Evolutionary conservation across 1,140 invertebrate genomes (phyloP), one percentile per base, ranked within the genome.

Genomic region (Lepidurus couesii): DNA sequence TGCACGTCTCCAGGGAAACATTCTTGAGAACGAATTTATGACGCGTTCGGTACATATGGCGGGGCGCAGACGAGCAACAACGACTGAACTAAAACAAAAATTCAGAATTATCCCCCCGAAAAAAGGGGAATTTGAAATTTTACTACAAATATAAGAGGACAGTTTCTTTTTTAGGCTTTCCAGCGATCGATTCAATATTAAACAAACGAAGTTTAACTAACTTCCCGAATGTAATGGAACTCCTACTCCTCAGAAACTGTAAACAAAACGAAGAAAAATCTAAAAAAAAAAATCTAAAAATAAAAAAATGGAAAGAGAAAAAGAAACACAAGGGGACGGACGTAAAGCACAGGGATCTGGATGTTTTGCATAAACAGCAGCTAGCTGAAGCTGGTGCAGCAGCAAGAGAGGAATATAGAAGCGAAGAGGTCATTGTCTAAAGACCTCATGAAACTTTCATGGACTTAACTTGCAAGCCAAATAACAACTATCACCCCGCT

Each of bases 1-100:
- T n/a, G 53, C 53, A 34, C 34, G 21, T 65, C 53, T 65, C 53
- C 53, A 65, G 53, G 53, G 53, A 65, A 65, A 65, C n/a, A 65
- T 65, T 65, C 53, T 16, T 65, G 53, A 7, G n/a, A 65, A 21
- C 53, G 53, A 65, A 65, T 65, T 65, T 65, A 65, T 65, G 53
- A 65, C 53, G 53, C 16, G 53, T 65, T 65, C 9, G 53, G 21
- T 16, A 21, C 53, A 16, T 65, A 65, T 65, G 53, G 53, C 53
- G 16, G 26, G 26, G 53, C n/a, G 53, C 16, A n/a, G 21, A 13
- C 53, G 16, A 21, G 53, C 53, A 65, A 65, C 34, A 21, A 65
- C 53, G 8, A 21, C 13, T 65, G 53, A n/a, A 16, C 53, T 21
- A 65, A 21, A 13, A 13, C 16, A 65, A 65, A 65, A 13, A 65